phyloP scores from a whole-genome alignment of 35 echinoderm and acorn worm species.

The Holothuria glaberrima region DNA sequence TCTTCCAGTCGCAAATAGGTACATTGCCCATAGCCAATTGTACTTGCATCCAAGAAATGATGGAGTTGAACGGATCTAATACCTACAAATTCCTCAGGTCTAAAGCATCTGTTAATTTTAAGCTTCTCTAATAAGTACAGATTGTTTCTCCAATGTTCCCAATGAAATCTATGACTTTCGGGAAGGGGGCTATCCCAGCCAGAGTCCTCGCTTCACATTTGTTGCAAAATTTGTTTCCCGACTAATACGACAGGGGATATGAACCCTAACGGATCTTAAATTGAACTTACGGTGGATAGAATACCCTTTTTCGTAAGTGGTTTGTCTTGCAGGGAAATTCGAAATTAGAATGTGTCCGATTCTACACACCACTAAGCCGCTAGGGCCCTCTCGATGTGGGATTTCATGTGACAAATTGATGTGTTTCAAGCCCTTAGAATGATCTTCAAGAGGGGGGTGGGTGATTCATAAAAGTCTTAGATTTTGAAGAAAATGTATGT shows the following conservation, averaged over 20 bases:
- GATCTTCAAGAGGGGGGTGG: neutral
- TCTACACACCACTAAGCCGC: conserved; percentile 50
- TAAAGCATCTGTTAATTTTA: conserved; percentile 40
- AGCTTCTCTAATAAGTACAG: conserved; percentile 48
- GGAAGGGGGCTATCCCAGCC: conserved; percentile 70
- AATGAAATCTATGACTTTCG: conserved; percentile 43
- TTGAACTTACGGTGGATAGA: conserved; percentile 46
- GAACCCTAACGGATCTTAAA: conserved; percentile 66
- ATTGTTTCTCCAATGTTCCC: conserved; percentile 63
- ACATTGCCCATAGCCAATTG: conserved; percentile 59
- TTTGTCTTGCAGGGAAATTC: conserved; percentile 28
- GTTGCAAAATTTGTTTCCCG: conserved; percentile 63
- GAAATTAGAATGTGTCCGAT: conserved; percentile 51
- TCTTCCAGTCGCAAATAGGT: conserved; percentile 41
- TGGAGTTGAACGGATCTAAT: conserved; percentile 38
- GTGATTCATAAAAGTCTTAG: neutral
- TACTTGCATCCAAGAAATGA: conserved; percentile 72
- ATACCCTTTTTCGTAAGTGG: conserved; percentile 39
- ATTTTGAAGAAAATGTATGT: conserved; percentile 23
- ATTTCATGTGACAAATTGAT: conserved; percentile 9
- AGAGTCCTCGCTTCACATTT: conserved; percentile 45
- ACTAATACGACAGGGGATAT: conserved; percentile 49
- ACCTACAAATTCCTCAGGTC: neutral
- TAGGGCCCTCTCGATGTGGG: conserved; percentile 44
- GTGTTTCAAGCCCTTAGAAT: conserved; percentile 17